These are phyloP conservation scores for Eupelmus urozonus DNA, from an alignment of 2,888 invertebrate species.

Conservation along the genomic window DNA sequence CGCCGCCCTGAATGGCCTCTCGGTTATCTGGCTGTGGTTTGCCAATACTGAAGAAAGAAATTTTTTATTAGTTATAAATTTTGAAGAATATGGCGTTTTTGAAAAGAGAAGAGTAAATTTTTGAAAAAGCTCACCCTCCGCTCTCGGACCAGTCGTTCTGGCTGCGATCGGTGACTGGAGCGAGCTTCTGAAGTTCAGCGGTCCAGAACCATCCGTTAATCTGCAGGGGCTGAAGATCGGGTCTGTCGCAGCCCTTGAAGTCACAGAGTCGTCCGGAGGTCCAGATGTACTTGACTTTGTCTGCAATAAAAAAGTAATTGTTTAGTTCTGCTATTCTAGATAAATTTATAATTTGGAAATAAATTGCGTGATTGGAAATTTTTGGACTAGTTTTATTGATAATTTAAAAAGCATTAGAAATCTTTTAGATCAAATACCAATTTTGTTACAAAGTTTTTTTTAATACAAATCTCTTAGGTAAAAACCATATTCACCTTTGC, in stretches of 20 bases:
- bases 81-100: background rate
- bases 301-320: slow-evolving; percentile 64
- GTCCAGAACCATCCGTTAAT: slow-evolving; percentile 97
- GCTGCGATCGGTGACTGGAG: slow-evolving; percentile 88
- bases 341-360: background rate
- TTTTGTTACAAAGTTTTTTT: background rate
- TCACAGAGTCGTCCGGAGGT: slow-evolving; percentile 93
- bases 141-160: slow-evolving; percentile 94
- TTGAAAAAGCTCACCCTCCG: slow-evolving; percentile 81
- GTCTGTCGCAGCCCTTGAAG: slow-evolving; percentile 92
- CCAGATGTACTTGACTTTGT: slow-evolving; percentile 92
- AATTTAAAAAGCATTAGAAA: too few species aligned
- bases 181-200: slow-evolving; percentile 89
- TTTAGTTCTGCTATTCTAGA: too few species aligned
- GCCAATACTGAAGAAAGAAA: slow-evolving; percentile 79
- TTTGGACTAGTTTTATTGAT: too few species aligned
- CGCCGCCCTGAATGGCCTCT: slow-evolving; percentile 89
- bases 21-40: slow-evolving; percentile 93
- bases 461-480: too few species aligned
- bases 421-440: too few species aligned
- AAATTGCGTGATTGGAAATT: too few species aligned
- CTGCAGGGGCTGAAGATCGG: slow-evolving; percentile 88
- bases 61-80: slow-evolving; percentile 7
- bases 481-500: background rate
- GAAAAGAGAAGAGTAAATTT: background rate